Conservation (phyloP, 2,113 vertebrate genomes). For the Bos taurus region DNA sequence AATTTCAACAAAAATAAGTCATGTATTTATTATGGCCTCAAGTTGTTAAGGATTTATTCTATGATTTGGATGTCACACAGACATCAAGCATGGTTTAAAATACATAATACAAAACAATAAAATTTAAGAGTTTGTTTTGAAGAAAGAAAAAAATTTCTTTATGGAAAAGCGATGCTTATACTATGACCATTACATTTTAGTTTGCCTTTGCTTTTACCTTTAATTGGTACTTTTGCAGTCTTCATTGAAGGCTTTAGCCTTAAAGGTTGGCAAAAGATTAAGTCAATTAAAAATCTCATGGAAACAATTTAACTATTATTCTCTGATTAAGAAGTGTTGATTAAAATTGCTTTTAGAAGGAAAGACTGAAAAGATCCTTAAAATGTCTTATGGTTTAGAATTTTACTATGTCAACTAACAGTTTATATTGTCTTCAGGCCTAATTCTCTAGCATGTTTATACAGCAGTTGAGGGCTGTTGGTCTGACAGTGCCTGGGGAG, state of each 20-base stretch:
- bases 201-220: conserved; percentile 41
- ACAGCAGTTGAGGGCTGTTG: neutral
- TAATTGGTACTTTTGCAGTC: conserved; percentile 46
- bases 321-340: conserved; percentile 29
- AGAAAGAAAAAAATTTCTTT: conserved; percentile 37
- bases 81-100: conserved; percentile 45
- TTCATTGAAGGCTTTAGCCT: conserved; percentile 18
- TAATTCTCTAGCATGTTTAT: conserved; percentile 30
- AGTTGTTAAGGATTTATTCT: conserved; percentile 23
- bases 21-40: conserved; percentile 28
- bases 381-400: conserved; percentile 26
- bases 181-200: conserved; percentile 22
- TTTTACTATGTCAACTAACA: conserved; percentile 38
- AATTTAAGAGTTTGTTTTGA: conserved; percentile 51
- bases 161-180: neutral
- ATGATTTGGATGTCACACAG: conserved; percentile 36
- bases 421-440: conserved; percentile 30
- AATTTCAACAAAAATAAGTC: conserved; percentile 62
- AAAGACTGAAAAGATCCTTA: conserved; percentile 16
- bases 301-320: conserved; percentile 41
- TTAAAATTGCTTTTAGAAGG: conserved; percentile 47
- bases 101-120: neutral
- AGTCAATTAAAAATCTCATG: conserved; percentile 37
- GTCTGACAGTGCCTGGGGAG: neutral
- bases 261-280: conserved; percentile 31